phyloP scores from a whole-genome alignment of 2,113 vertebrate genomes.

The Ochotona curzoniae region DNA sequence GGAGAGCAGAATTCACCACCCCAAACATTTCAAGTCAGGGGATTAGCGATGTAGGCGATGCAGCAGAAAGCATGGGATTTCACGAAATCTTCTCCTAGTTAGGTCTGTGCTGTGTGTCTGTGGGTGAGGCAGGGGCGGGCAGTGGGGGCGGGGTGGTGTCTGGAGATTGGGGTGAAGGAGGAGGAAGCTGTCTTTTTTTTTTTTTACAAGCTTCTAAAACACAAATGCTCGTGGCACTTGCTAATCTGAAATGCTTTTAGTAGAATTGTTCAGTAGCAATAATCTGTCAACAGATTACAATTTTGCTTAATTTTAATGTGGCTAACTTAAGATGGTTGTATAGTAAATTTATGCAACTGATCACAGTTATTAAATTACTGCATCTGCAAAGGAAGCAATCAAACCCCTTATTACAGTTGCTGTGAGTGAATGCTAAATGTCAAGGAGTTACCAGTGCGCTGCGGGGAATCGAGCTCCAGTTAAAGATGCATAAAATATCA shows the following conservation, averaged over 20 bases:
- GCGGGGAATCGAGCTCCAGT: constrained; percentile 92
- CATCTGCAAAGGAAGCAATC: constrained; percentile 94
- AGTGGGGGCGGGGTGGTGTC: constrained; percentile 30
- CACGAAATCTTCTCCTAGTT: constrained; percentile 71
- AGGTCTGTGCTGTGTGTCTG: constrained; percentile 34
- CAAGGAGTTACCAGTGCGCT: constrained; percentile 92
- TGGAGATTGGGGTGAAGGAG: constrained; percentile 54
- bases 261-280: constrained; percentile 89
- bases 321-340: constrained; percentile 93
- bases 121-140: no score
- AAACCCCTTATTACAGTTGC: constrained; percentile 94
- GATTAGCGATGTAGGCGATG: constrained; percentile 64
- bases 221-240: constrained; percentile 86
- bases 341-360: constrained; percentile 95
- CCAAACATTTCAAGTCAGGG: no score
- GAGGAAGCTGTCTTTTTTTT: constrained; percentile 63
- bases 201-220: constrained; percentile 88
- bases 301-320: constrained; percentile 94
- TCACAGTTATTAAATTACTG: constrained; percentile 95
- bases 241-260: constrained; percentile 90
- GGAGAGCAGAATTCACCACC: constrained; percentile 47
- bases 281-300: constrained; percentile 93
- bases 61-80: constrained; percentile 77
- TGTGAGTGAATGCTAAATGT: constrained; percentile 94
- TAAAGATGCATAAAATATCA: constrained; percentile 95